Percentiles rank a stretch among this genome's conserved stretches.
Conservation (phyloP, 2,797 vertebrate genomes). For the Enteromius trimaculatus region DNA sequence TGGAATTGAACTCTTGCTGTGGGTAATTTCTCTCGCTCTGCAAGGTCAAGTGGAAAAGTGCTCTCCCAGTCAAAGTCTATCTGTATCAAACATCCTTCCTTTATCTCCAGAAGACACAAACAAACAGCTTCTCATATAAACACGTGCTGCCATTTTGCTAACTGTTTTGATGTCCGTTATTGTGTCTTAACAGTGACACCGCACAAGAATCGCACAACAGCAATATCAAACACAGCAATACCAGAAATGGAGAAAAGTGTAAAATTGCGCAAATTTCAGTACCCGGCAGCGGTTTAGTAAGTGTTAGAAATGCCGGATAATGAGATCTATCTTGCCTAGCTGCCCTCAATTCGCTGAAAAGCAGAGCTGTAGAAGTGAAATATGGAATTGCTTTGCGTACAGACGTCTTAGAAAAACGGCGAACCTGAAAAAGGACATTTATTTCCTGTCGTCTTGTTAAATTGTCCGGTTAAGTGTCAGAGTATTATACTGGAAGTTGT, state of each 20-base stretch:
- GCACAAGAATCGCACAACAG: neutral
- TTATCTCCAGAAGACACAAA: conserved; percentile 33
- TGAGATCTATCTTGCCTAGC: neutral
- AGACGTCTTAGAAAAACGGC: neutral
- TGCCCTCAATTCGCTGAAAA: neutral
- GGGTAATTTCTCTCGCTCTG: conserved; percentile 76
- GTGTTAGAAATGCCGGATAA: neutral
- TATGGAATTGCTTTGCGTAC: neutral
- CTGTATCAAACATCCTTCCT: conserved; percentile 70
- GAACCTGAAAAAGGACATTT: neutral
- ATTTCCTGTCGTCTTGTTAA: neutral
- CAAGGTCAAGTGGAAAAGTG: conserved; percentile 77
- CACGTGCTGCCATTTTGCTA: neutral
- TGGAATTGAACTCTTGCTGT: conserved; percentile 73
- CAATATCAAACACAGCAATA: neutral
- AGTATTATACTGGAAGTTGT: neutral
- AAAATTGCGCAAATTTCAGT: neutral
- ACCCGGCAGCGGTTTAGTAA: neutral
- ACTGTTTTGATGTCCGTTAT: conserved; percentile 4
- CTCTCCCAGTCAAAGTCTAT: conserved; percentile 74
- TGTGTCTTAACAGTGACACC: neutral
- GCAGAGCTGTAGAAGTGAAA: neutral
- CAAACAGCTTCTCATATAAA: conserved; percentile 30
- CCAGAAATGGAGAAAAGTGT: neutral
- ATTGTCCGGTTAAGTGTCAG: neutral